These are phyloP conservation scores for Sapayoa aenigma DNA, from an alignment of 2,113 vertebrate genomes.

Conservation along the genomic window DNA sequence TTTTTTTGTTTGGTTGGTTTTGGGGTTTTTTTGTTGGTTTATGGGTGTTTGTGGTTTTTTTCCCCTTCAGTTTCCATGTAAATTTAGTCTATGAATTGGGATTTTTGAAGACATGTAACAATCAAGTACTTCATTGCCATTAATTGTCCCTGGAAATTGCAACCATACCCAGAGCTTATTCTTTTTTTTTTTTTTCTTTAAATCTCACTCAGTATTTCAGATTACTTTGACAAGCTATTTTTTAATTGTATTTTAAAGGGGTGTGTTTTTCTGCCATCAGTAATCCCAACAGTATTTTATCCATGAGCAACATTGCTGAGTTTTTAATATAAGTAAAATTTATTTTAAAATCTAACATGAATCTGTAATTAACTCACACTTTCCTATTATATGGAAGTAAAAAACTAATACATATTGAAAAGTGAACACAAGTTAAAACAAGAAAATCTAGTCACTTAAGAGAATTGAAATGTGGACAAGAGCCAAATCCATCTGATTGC, in stretches of 20 bases:
- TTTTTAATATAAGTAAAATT: neutral
- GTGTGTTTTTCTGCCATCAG: neutral
- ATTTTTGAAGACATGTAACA: neutral
- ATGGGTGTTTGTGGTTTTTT: accelerated
- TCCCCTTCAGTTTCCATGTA: neutral
- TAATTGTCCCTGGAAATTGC: neutral
- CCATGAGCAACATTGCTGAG: neutral
- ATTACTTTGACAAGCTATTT: neutral
- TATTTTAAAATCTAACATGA: neutral
- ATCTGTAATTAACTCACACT: neutral
- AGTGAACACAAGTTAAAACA: neutral
- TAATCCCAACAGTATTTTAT: neutral
- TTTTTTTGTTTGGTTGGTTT: neutral
- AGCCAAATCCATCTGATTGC: neutral
- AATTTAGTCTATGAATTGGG: neutral
- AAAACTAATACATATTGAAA: neutral
- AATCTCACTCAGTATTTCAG: neutral
- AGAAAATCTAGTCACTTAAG: neutral
- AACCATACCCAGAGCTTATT: neutral
- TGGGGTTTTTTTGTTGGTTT: neutral
- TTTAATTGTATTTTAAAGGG: neutral
- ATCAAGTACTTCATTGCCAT: neutral
- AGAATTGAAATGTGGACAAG: neutral
- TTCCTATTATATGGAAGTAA: neutral
- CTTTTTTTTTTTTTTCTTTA: neutral